Base-by-base conservation (phyloP, 92 coral and sea anemone genomes). In the Pocillopora grandis region DNA sequence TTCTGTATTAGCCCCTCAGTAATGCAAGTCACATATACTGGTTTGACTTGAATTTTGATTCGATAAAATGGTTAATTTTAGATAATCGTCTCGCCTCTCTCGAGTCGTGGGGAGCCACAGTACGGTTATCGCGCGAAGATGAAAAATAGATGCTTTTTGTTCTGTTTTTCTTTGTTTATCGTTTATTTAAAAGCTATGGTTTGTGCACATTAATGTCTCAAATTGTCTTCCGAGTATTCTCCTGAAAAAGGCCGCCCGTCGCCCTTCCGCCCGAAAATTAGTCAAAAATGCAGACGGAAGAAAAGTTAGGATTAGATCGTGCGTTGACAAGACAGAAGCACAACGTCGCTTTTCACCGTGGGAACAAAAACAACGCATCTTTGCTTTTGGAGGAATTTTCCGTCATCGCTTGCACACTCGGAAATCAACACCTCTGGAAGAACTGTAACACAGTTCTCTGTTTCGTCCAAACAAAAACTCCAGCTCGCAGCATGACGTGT, bases 261-360 rank as follows among this genome's bases (percentile, higher is more conserved):
- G 31, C 31, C 31, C 31, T 33, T 35, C 36, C 33, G 21, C 11
- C 75, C 13, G 15, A 70, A 10, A 67, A 12, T 21, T 19, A 48
- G 10, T n/a, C 48, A 10, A 36, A 48, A 23, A 36, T 31, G 1
- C 59, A 18, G 74, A 56, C 6, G 56, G 0, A 20, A 61, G 85
- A 71, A 81, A 58, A 71, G 67, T 59, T n/a, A 71, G 63, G 52
- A 62, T 27, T 31, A 31, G 58, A 52, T 9, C 9, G 0, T 58
- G 66, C 67, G 77, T 37, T 81, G 85, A 81, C 69, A 81, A 61
- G 69, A 18, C 42, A 11, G 71, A 58, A 37, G 23, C 77, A 37
- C 58, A 18, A 58, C 13, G 52, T 33, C 4, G 35, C 20, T 12
- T 56, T 60, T 81, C 61, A 81, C 70, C 77, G 85, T 81, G 85